Evolutionary conservation across 1,140 invertebrate species (phyloP).

Genomic region (Apis cerana): DNA sequence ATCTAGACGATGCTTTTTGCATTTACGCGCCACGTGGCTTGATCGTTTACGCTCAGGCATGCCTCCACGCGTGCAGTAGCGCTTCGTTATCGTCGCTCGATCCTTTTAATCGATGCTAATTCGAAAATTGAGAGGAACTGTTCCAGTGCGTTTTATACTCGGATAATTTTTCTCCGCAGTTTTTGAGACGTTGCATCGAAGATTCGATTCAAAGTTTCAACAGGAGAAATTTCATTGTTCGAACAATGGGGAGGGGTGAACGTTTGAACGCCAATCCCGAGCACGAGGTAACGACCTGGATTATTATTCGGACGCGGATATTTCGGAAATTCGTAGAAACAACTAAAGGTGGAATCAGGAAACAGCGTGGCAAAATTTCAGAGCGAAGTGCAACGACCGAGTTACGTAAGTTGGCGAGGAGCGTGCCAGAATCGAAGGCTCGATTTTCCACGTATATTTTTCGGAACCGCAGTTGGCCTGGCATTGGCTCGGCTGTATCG

Average conservation of each 20-base stretch:
- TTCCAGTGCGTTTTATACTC: no score
- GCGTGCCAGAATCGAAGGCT: slow-evolving; percentile 40
- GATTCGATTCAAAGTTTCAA: neutral
- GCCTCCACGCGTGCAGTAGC: neutral
- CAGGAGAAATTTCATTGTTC: neutral
- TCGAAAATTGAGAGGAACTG: no score
- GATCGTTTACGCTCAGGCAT: slow-evolving; percentile 8
- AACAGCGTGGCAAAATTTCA: slow-evolving; percentile 7
- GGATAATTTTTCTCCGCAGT: no score
- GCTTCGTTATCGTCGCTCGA: neutral
- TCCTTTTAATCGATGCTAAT: no score
- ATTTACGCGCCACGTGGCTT: slow-evolving; percentile 7
- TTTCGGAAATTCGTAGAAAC: slow-evolving; percentile 44
- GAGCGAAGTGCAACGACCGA: slow-evolving; percentile 33
- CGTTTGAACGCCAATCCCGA: neutral
- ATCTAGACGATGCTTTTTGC: slow-evolving; percentile 24
- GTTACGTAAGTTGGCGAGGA: slow-evolving; percentile 9
- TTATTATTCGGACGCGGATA: slow-evolving; percentile 7
- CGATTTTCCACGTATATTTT: slow-evolving; percentile 40
- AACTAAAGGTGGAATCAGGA: neutral
- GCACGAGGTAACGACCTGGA: slow-evolving; percentile 3
- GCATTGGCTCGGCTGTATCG: slow-evolving; percentile 9
- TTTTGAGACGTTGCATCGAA: neutral
- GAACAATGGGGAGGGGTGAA: neutral
- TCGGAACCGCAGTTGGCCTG: neutral